Conservation (phyloP, 2,797 vertebrate species). For the Neomorphus geoffroyi region DNA sequence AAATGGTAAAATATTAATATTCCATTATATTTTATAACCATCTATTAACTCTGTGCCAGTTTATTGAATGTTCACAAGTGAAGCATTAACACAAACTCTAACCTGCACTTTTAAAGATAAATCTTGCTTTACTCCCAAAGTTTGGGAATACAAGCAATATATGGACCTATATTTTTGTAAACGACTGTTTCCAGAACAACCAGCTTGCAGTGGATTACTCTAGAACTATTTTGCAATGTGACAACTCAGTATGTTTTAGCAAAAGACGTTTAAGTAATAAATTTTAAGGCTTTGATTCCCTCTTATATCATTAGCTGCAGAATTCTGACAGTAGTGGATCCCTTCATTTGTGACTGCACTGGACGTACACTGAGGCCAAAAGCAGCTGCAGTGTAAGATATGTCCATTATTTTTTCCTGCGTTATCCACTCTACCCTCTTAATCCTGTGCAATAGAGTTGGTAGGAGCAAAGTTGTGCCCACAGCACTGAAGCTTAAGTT, state of each 20-base stretch:
- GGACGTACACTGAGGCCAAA: not conserved
- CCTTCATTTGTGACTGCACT: not conserved
- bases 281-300: not conserved
- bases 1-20: not conserved
- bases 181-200: not conserved
- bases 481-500: not conserved
- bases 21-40: not conserved
- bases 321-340: not conserved
- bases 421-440: not conserved
- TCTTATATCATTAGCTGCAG: not conserved
- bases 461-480: not conserved
- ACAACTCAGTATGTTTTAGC: not conserved
- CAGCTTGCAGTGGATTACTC: not conserved
- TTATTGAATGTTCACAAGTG: not conserved
- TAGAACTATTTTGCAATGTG: not conserved
- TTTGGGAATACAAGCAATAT: not conserved
- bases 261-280: not conserved
- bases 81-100: not conserved
- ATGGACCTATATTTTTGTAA: not conserved
- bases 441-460: not conserved
- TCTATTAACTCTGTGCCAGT: not conserved
- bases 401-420: rapidly evolving
- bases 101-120: not conserved
- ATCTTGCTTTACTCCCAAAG: not conserved
- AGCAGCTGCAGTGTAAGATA: not conserved